Evolutionary conservation across 2,888 invertebrate species (phyloP).

Genomic region (Myopa testacea): DNA sequence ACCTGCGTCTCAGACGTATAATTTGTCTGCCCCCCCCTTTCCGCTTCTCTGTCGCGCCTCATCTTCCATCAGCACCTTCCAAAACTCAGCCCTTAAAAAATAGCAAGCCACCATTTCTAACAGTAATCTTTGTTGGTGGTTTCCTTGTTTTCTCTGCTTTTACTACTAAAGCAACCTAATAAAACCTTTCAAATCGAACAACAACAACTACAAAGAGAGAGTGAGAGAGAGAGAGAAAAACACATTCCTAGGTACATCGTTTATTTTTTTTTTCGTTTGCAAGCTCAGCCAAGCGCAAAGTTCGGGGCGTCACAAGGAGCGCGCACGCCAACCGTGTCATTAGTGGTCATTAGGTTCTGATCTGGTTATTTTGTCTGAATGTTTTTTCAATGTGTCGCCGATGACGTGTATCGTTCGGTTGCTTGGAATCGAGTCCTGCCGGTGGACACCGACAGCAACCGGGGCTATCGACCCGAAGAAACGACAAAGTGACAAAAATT

Average conservation of each 20-base stretch:
- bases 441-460: neutral
- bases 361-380: constrained; percentile 38
- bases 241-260: neutral
- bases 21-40: neutral
- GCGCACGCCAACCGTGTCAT: constrained; percentile 39
- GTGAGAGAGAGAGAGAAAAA: neutral
- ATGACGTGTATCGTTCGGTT: constrained; percentile 14
- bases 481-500: constrained; percentile 9
- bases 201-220: neutral
- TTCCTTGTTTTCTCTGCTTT: neutral
- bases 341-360: constrained; percentile 40
- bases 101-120: too few species aligned
- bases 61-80: too few species aligned
- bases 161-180: neutral
- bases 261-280: neutral
- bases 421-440: constrained; percentile 8
- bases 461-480: neutral
- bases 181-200: neutral
- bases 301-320: constrained; percentile 31
- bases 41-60: too few species aligned
- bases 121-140: too few species aligned
- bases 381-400: constrained; percentile 4
- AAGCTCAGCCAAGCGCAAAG: constrained; percentile 27
- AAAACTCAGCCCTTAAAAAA: too few species aligned
- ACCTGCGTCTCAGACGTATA: neutral